These are phyloP conservation scores for Emberiza fucata DNA, from an alignment of 2,113 vertebrate genomes.

Conservation along the genomic window DNA sequence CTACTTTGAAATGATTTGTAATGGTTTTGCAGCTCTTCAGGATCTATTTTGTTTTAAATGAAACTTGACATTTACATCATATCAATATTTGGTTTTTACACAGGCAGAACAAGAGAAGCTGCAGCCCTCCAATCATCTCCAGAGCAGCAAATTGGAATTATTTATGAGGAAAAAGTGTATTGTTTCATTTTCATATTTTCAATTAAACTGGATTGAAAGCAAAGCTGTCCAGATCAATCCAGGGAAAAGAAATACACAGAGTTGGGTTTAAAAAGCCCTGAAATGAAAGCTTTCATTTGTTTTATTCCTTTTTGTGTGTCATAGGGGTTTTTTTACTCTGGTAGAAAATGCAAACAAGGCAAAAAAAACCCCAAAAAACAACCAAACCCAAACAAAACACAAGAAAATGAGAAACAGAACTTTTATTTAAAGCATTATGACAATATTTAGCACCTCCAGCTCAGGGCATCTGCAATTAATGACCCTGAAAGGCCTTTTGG, in stretches of 20 bases:
- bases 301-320: background rate
- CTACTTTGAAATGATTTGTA: background rate
- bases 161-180: background rate
- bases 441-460: background rate
- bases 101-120: background rate
- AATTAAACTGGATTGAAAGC: background rate
- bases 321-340: background rate
- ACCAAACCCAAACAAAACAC: background rate
- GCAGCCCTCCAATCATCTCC: background rate
- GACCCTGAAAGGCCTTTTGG: background rate
- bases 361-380: background rate
- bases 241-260: background rate
- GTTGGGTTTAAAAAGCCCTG: background rate
- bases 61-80: background rate
- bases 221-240: background rate
- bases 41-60: slow-evolving; percentile 13
- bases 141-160: background rate
- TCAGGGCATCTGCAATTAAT: background rate
- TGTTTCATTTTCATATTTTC: slow-evolving; percentile 23
- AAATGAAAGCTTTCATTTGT: background rate
- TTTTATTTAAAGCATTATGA: background rate
- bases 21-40: background rate
- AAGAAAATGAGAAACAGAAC: background rate
- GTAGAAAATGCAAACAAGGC: background rate
- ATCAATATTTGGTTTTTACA: background rate